Conservation (phyloP, 1,140 invertebrate species). For the Frieseomelitta varia region DNA sequence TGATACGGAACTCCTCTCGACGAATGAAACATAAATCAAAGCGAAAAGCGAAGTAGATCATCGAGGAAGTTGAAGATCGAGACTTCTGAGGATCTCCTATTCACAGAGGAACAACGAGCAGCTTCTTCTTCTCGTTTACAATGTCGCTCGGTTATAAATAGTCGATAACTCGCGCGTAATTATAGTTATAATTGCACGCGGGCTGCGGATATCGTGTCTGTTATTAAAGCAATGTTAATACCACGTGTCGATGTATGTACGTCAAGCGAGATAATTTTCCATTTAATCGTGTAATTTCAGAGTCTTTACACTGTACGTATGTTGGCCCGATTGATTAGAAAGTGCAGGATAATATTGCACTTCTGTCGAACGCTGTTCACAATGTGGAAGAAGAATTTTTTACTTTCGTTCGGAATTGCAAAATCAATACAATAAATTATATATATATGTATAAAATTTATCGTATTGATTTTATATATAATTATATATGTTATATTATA, state of each 20-base stretch:
- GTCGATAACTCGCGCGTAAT: background rate
- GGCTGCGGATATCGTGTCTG: background rate
- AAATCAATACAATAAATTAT: background rate
- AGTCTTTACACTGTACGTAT: background rate
- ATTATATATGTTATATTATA: too few relatives aligned
- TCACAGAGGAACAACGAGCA: background rate
- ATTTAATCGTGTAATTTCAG: background rate
- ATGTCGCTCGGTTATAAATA: background rate
- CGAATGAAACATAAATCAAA: constrained; percentile 17
- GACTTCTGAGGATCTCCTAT: background rate
- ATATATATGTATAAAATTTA: too few relatives aligned
- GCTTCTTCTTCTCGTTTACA: background rate
- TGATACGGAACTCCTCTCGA: background rate
- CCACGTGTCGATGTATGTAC: background rate
- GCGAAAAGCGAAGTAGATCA: constrained; percentile 7
- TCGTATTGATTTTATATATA: too few relatives aligned
- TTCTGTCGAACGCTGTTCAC: background rate
- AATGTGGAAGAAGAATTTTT: background rate
- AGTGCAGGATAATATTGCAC: background rate
- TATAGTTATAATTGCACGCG: background rate
- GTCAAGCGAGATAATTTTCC: background rate
- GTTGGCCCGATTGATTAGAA: background rate
- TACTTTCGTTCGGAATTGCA: too few relatives aligned
- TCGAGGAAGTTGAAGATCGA: constrained; percentile 1
- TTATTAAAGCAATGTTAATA: background rate